These are phyloP conservation scores for Pogona vitticeps DNA, from an alignment of 2,113 vertebrate species.

Conservation along the genomic window DNA sequence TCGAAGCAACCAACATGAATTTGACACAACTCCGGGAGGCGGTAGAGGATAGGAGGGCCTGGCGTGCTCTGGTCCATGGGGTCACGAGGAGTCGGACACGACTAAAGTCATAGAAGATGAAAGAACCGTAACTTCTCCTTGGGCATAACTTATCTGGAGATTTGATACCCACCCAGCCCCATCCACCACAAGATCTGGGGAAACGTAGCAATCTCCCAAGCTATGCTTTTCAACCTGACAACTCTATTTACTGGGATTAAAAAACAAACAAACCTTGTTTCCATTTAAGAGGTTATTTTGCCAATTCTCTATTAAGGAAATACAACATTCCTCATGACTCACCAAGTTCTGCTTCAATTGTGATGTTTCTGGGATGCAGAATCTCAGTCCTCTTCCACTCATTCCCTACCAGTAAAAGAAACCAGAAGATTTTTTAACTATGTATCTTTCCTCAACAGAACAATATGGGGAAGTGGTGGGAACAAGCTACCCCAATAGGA, in stretches of 20 bases:
- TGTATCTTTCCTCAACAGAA: background rate
- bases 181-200: background rate
- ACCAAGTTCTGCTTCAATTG: conserved; percentile 75
- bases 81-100: no score
- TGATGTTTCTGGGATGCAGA: conserved; percentile 70
- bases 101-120: no score
- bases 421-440: background rate
- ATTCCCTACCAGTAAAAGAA: background rate
- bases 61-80: no score
- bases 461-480: background rate
- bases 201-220: no score
- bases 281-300: background rate
- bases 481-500: background rate
- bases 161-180: no score
- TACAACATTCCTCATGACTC: conserved; percentile 49
- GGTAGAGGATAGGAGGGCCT: no score
- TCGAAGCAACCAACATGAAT: no score
- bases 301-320: background rate
- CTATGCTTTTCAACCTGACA: no score
- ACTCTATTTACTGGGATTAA: background rate
- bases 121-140: no score
- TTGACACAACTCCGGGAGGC: no score
- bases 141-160: no score
- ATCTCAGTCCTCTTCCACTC: conserved; percentile 63
- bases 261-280: background rate